A percentile compares a stretch with the other conserved stretches of the same genome.
Evolutionary conservation across 2,113 vertebrate genomes (phyloP).

Genomic region (Polyodon spathula): DNA sequence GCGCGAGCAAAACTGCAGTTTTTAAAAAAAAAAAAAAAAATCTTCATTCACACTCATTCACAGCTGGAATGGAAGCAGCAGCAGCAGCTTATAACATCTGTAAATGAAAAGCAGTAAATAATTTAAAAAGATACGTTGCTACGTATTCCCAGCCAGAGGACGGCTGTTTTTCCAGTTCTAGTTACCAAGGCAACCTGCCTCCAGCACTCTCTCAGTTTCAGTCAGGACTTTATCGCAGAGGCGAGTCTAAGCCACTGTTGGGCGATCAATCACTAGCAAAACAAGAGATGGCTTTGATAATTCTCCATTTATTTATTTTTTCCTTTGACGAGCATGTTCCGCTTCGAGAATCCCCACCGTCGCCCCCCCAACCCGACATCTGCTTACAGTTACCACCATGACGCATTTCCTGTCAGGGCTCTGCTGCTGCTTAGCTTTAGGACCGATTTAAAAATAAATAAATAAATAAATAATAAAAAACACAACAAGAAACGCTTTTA

Average conservation of each 20-base stretch:
- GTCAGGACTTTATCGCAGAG: conserved; percentile 28
- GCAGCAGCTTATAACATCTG: conserved; percentile 15
- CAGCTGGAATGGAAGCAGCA: background rate
- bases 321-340: conserved; percentile 61
- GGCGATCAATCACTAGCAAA: conserved; percentile 15
- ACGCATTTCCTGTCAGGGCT: conserved; percentile 62
- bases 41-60: too few species aligned
- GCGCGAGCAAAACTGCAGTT: too few species aligned
- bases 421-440: conserved; percentile 40
- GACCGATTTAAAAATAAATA: too few species aligned
- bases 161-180: conserved; percentile 26
- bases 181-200: conserved; percentile 39
- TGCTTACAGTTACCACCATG: conserved; percentile 67
- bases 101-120: conserved; percentile 37
- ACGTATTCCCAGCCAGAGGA: conserved; percentile 29
- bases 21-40: too few species aligned
- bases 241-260: conserved; percentile 16
- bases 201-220: conserved; percentile 28
- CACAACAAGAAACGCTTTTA: too few species aligned
- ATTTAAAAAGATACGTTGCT: conserved; percentile 37
- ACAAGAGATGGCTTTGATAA: conserved; percentile 20
- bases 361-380: conserved; percentile 58
- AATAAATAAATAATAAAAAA: too few species aligned
- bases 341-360: conserved; percentile 56
- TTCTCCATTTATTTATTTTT: conserved; percentile 35